phyloP scores from a whole-genome alignment of 2,113 vertebrate genomes.

The Protomyctophum bolini region DNA sequence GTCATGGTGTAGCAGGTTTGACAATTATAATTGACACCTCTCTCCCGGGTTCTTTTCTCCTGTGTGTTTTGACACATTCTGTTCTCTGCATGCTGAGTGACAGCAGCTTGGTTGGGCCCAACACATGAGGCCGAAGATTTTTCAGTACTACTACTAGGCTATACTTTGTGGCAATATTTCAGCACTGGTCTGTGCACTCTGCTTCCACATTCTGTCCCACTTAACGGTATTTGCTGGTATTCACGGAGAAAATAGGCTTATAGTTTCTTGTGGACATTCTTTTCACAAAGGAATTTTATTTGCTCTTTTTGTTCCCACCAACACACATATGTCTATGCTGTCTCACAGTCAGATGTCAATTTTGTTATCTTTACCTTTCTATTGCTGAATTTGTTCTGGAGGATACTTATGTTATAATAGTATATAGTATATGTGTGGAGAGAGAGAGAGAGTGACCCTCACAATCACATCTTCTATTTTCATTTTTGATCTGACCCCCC shows the following conservation, averaged over 20 bases:
- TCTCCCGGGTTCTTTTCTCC: slow-evolving; percentile 34
- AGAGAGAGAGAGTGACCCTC: not conserved
- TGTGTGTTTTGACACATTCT: slow-evolving; percentile 39
- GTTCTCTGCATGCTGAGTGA: slow-evolving; percentile 57
- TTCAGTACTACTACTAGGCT: no score
- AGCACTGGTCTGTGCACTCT: slow-evolving; percentile 56
- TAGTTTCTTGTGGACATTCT: slow-evolving; percentile 15
- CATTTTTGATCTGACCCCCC: slow-evolving; percentile 15
- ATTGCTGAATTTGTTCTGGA: no score
- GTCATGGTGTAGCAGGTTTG: slow-evolving; percentile 79
- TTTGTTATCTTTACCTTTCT: slow-evolving; percentile 10
- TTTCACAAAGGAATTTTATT: not conserved
- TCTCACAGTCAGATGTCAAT: slow-evolving; percentile 33
- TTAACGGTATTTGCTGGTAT: slow-evolving; percentile 25
- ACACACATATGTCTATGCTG: slow-evolving; percentile 21
- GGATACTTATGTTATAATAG: no score
- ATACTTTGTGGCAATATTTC: slow-evolving; percentile 10
- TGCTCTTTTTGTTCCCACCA: slow-evolving; percentile 4
- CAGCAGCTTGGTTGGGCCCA: slow-evolving; percentile 29
- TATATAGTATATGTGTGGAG: no score
- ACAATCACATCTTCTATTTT: not conserved
- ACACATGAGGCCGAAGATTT: slow-evolving; percentile 39
- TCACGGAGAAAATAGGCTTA: slow-evolving; percentile 42
- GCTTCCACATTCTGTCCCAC: slow-evolving; percentile 45
- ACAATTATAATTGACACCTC: slow-evolving; percentile 22